phyloP scores from a whole-genome alignment of 2,113 vertebrate species.

The Cavia aperea region DNA sequence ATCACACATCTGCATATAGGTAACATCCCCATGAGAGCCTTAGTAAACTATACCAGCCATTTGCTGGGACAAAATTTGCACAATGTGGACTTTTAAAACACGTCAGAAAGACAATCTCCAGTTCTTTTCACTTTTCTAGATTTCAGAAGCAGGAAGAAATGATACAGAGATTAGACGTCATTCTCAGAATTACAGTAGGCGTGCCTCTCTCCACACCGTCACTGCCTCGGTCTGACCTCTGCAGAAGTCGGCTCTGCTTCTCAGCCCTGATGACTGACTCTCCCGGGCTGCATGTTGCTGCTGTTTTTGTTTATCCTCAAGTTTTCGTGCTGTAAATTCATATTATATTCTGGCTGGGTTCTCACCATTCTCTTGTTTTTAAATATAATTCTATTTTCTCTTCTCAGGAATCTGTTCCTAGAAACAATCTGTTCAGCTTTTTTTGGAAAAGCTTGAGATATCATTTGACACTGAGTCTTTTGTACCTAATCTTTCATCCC shows the following conservation, averaged over 20 bases:
- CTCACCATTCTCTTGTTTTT: neutral
- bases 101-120: neutral
- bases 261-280: neutral
- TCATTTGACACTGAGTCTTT: neutral
- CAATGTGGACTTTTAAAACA: neutral
- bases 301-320: neutral
- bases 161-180: neutral
- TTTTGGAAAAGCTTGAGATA: neutral
- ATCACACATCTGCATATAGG: neutral
- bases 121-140: neutral
- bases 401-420: neutral
- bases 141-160: neutral
- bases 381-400: neutral
- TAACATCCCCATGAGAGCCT: fast-evolving
- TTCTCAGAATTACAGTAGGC: neutral
- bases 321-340: neutral
- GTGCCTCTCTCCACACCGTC: fast-evolving
- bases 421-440: neutral
- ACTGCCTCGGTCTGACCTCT: fast-evolving
- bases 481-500: fast-evolving
- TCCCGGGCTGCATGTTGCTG: neutral
- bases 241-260: neutral
- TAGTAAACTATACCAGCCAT: neutral
- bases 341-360: neutral
- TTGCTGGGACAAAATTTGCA: neutral